Evolutionary conservation across 2,888 invertebrate genomes (phyloP).

Genomic region (Papilio demoleus): DNA sequence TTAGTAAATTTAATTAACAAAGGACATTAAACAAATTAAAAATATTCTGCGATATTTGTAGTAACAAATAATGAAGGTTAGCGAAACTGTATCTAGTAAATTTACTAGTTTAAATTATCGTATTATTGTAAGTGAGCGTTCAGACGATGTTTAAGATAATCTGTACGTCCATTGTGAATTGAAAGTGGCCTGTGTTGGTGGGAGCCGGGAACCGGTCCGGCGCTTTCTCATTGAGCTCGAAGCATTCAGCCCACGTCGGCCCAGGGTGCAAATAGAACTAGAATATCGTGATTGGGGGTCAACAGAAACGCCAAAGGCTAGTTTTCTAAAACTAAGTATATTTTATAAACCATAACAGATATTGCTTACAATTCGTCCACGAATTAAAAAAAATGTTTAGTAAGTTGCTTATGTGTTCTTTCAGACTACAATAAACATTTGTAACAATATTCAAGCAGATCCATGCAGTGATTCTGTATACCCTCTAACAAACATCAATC

Average conservation of each 20-base stretch:
- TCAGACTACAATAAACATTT: too few species aligned
- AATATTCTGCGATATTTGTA: conserved; percentile 27
- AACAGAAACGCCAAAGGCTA: conserved; percentile 1
- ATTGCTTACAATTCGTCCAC: too few species aligned
- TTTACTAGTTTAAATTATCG: conserved; percentile 44
- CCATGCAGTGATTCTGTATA: too few species aligned
- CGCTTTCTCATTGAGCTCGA: conserved; percentile 77
- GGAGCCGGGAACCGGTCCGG: conserved; percentile 75
- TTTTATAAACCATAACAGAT: too few species aligned
- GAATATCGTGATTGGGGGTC: conserved; percentile 39
- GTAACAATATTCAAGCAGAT: too few species aligned
- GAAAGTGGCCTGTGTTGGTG: conserved; percentile 77
- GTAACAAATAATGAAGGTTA: conserved; percentile 15
- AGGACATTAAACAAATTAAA: conserved; percentile 15
- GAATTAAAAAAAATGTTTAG: too few species aligned
- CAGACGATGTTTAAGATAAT: conserved; percentile 66
- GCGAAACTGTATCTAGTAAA: conserved; percentile 43
- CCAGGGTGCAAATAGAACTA: conserved; percentile 41
- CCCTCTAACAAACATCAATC: too few species aligned
- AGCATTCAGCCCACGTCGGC: conserved; percentile 62
- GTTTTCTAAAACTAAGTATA: conserved; percentile 10
- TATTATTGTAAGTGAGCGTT: conserved; percentile 46
- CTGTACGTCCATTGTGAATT: conserved; percentile 76
- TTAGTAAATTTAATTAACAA: conserved; percentile 24
- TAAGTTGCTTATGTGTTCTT: too few species aligned